Evolutionary conservation across 2,113 vertebrate species (phyloP), one percentile per base, ranked within the genome.

Genomic region (Litocranius walleri): DNA sequence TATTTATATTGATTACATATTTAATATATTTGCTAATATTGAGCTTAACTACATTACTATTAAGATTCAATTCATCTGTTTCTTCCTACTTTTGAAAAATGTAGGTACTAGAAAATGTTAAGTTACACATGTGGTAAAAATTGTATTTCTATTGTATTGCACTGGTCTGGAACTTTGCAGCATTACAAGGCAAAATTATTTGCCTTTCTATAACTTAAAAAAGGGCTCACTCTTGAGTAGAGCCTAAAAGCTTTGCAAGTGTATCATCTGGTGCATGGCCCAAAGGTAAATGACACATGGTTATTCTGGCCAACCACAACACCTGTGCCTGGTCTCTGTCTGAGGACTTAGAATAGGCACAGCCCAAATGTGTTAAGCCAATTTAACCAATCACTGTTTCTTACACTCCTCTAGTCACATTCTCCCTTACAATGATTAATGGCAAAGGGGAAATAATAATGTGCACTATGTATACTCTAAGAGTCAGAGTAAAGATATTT

Each of bases 211-310:
- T 14, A 78, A 45, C 54, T 85, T n/a, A 61, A 57, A 50, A 82
- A n/a, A 5, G 1, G 17, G 3, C 29, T 86, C 3, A 23, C 33
- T 93, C 11, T 21, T 86, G 25, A 91, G 25, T 14, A 91, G 29
- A 59, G 43, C 4, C 0, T 3, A 36, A 87, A 85, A 61, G 7
- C 4, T 5, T 93, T 54, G 4, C 8, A 77, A 59, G 29, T 77
- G 0, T 4, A 2, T 64, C 16, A 6, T 45, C 61, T 48, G 5
- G 1, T 52, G 1, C 43, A 61, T 17, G n/a, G 10, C 9, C 25
- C 13, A 33, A 9, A 14, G 19, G 15, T 1, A 9, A 48, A 82
- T 23, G 27, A 30, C 8, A 81, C 4, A 21, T 27, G 12, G 5
- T 59, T 84, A 13, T 45, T 10, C 4, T 50, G 8, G 71, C 0